phyloP scores from a whole-genome alignment of 1,140 invertebrate species.

The Scaptomyza montana region DNA sequence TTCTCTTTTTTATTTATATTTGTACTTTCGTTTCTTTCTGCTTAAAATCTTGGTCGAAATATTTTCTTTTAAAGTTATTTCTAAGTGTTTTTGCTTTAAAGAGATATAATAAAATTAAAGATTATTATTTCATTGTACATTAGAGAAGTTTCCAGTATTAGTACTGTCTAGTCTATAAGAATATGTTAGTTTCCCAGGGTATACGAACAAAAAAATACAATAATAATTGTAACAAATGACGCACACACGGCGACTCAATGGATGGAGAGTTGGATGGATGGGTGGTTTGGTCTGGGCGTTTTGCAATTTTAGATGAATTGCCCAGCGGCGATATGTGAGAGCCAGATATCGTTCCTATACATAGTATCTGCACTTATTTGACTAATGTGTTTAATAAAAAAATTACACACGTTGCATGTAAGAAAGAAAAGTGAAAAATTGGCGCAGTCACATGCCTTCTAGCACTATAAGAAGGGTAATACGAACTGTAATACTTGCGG shows the following conservation, averaged over 20 bases:
- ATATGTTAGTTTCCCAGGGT: slow-evolving; percentile 4
- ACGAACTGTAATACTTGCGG: slow-evolving; percentile 73
- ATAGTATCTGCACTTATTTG: slow-evolving; percentile 68
- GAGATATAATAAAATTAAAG: too few species aligned
- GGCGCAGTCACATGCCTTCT: slow-evolving; percentile 24
- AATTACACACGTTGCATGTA: slow-evolving; percentile 69
- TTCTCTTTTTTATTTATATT: too few species aligned
- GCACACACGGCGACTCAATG: slow-evolving; percentile 57
- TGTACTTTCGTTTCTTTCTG: too few species aligned
- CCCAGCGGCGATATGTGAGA: slow-evolving; percentile 68
- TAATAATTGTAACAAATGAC: slow-evolving; percentile 80
- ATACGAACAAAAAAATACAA: slow-evolving; percentile 48
- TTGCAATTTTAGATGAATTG: slow-evolving; percentile 77
- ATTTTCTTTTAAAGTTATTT: too few species aligned
- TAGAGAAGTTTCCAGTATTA: too few species aligned
- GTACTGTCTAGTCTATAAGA: too few species aligned
- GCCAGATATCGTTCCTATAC: slow-evolving; percentile 44
- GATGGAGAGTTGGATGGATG: slow-evolving; percentile 6
- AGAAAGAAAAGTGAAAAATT: slow-evolving; percentile 72
- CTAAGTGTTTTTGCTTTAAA: too few species aligned
- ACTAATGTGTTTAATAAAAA: slow-evolving; percentile 82
- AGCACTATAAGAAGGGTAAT: slow-evolving; percentile 40
- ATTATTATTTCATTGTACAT: too few species aligned
- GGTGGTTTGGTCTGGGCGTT: slow-evolving; percentile 52
- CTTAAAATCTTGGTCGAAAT: too few species aligned